Conservation (phyloP, 2,113 vertebrate species). For the Uropsilus gracilis region DNA sequence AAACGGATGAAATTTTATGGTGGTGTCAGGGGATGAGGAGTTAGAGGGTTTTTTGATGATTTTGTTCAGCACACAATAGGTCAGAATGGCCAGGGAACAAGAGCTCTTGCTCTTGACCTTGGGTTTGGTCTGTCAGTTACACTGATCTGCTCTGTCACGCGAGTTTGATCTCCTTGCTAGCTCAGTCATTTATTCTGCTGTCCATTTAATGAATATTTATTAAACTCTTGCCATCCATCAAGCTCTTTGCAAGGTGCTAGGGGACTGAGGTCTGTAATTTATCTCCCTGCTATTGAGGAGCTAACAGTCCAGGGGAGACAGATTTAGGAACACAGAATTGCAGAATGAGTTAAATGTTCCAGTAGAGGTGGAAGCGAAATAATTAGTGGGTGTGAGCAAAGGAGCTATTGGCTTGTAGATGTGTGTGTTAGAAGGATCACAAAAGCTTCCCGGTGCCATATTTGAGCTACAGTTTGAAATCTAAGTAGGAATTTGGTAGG, state of each 20-base stretch:
- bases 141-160: background rate
- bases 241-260: constrained; percentile 46
- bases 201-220: constrained; percentile 55
- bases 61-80: constrained; percentile 52
- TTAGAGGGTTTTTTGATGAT: constrained; percentile 44
- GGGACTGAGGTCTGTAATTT: background rate
- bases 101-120: constrained; percentile 60
- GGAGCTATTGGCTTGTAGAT: background rate
- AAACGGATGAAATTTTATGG: constrained; percentile 43
- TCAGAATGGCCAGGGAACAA: constrained; percentile 31
- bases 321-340: background rate
- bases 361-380: background rate
- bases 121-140: constrained; percentile 35
- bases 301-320: background rate
- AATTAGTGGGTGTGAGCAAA: background rate
- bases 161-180: constrained; percentile 29
- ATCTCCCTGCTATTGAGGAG: background rate
- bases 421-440: background rate
- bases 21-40: constrained; percentile 7
- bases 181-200: constrained; percentile 37
- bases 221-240: constrained; percentile 57
- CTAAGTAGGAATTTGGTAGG: background rate
- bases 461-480: constrained; percentile 30
- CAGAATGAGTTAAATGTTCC: background rate
- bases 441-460: background rate